These are phyloP conservation scores for Parnassius orleans DNA, from an alignment of 2,888 invertebrate species.

Conservation along the genomic window DNA sequence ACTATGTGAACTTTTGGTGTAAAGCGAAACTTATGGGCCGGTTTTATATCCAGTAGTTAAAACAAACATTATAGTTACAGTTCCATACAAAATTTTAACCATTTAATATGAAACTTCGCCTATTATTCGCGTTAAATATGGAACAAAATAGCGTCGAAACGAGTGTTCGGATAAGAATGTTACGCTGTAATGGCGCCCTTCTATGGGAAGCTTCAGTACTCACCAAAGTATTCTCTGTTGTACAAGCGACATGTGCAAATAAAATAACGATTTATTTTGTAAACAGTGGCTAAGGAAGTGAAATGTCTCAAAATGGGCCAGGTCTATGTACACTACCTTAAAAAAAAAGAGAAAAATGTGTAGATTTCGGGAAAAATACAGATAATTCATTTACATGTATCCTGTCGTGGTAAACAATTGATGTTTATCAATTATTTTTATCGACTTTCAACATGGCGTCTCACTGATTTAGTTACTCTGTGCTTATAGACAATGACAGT, in stretches of 20 bases:
- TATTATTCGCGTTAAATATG: conserved; percentile 28
- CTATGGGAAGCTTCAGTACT: conserved; percentile 2
- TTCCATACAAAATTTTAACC: conserved; percentile 27
- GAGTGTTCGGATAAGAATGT: conserved; percentile 27
- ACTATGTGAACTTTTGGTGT: conserved; percentile 21
- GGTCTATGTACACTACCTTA: no score
- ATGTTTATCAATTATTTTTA: no score
- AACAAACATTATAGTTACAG: conserved; percentile 26
- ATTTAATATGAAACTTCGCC: conserved; percentile 27
- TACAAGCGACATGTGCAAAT: background rate
- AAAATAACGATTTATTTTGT: background rate
- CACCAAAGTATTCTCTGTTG: conserved; percentile 7
- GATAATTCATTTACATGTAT: no score
- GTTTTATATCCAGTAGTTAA: conserved; percentile 26
- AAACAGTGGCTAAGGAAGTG: no score
- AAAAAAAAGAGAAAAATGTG: no score
- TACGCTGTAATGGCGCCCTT: conserved; percentile 12
- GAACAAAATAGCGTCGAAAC: conserved; percentile 23
- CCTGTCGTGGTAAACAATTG: no score
- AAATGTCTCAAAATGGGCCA: no score
- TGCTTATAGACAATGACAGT: no score
- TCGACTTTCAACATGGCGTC: no score
- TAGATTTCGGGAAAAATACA: no score
- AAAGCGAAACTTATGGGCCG: conserved; percentile 27
- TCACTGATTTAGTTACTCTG: no score